Evolutionary conservation across 2,113 vertebrate genomes (phyloP), one percentile per base, ranked within the genome.

Genomic region (Sturnira hondurensis): DNA sequence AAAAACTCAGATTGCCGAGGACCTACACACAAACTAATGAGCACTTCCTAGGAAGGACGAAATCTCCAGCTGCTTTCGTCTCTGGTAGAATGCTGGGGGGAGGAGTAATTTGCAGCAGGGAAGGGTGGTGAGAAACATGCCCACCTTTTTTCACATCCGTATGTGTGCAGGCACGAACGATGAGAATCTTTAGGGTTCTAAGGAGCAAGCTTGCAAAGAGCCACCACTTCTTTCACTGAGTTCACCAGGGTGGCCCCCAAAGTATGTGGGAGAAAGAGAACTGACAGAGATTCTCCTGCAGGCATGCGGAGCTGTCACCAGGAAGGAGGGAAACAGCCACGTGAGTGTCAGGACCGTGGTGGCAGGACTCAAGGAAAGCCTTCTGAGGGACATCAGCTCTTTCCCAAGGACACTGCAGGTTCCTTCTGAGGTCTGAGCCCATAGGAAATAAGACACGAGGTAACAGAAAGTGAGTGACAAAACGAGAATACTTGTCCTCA

Each of bases 271-370:
- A 38, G 2, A 4, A 52, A 43, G 9, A 52, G 7, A 68, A 76
- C 9, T 54, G 36, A 63, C 1, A 52, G 24, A 70, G 19, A 41
- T 41, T 7, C 24, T 4, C 9, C 20, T 7, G 47, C 20, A 77
- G 12, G 9, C 10, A 80, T 19, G 31, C 84, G 45, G 5, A 16
- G 0, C 0, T 24, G 11, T 78, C 26, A 13, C 33, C 19, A 47
- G 22, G 22, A 20, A 3, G 4, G 5, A 89, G 17, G 7, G 3
- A 3, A 17, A 2, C 2, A 47, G 38, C 20, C 8, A 50, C 8
- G 1, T 20, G 50, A 43, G 20, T 26, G 7, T 24, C 50, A 33
- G 14, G 26, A 31, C 4, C 38, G 2, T 13, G 81, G 15, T 33
- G 31, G 3, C 2, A 70, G 22, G 38, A 52, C 31, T 50, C 11